Evolutionary conservation across 2,113 vertebrate species (phyloP), one percentile per base, ranked within the genome.

Genomic region (Nyctibius bracteatus): DNA sequence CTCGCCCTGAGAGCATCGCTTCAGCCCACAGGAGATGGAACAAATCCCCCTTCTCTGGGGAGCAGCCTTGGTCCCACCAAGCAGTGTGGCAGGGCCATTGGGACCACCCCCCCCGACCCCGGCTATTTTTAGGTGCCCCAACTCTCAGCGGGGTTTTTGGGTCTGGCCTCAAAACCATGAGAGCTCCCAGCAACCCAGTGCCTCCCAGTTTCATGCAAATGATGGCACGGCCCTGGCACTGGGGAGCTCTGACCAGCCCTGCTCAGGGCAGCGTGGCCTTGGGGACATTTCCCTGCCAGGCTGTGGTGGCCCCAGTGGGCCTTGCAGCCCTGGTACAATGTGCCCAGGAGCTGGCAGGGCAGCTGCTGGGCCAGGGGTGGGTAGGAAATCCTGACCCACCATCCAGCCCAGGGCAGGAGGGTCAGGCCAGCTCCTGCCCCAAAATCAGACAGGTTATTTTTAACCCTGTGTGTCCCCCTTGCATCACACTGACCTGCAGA

Each of bases 401-500:
- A 5, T 11, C 13, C 51, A 75, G 37, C 37, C 2, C 0, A 91
- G 30, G 75, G 44, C 27, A 91, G 35, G 47, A 80, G 4, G 30
- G 39, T 43, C 27, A 61, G 58, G 33, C 18, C 28, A 67, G 21
- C 11, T 90, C 66, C 74, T 72, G 31, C 8, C n/a, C 33, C 33
- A 51, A 74, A 88, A 62, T 2, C 6, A 5, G 17, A 30, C 1
- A 4, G 37, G 41, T 57, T 86, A 46, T 61, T 90, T 95, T 79
- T 67, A 82, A 72, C 14, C 31, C 43, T 52, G n/a, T 44, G 41
- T 78, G 52, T 52, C 37, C 5, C 16, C 49, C 15, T 5, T 5
- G 18, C 17, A 11, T 74, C 61, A 52, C 14, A 85, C 97, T 94
- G 74, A 98, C 98, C 98, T 98, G 98, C 92, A 98, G 90, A 10